Evolutionary conservation across 2,888 invertebrate species (phyloP).

Genomic region (Ophion ventricosus): DNA sequence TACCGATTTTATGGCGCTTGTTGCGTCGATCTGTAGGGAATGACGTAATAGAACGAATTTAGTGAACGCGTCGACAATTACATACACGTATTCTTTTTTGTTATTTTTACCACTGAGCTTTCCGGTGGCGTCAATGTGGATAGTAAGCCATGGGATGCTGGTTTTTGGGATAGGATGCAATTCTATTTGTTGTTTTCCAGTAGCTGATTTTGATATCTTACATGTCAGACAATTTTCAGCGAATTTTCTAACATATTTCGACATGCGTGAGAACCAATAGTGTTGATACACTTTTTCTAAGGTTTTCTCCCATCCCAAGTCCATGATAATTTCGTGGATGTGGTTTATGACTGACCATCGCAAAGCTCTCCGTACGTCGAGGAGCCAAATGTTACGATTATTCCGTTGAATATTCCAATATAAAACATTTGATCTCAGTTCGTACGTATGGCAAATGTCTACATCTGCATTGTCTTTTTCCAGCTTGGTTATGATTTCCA

Average conservation of each 20-base stretch:
- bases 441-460: conserved; percentile 21
- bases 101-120: conserved; percentile 71
- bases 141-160: conserved; percentile 72
- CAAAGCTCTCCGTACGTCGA: conserved; percentile 32
- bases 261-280: conserved; percentile 44
- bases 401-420: conserved; percentile 40
- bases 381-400: neutral
- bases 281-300: conserved; percentile 10
- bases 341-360: conserved; percentile 50
- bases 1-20: conserved; percentile 61
- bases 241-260: conserved; percentile 47
- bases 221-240: conserved; percentile 73
- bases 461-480: conserved; percentile 2
- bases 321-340: conserved; percentile 34
- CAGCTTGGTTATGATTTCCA: neutral
- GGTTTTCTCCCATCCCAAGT: conserved; percentile 38
- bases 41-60: conserved; percentile 67
- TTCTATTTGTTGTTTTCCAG: conserved; percentile 72
- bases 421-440: conserved; percentile 23
- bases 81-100: conserved; percentile 73
- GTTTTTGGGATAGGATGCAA: conserved; percentile 77
- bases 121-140: conserved; percentile 72
- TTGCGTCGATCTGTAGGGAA: conserved; percentile 74
- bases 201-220: conserved; percentile 72
- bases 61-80: conserved; percentile 72